Base-by-base conservation (phyloP, 2,113 vertebrate genomes). In the Apistogramma diplotaenia region DNA sequence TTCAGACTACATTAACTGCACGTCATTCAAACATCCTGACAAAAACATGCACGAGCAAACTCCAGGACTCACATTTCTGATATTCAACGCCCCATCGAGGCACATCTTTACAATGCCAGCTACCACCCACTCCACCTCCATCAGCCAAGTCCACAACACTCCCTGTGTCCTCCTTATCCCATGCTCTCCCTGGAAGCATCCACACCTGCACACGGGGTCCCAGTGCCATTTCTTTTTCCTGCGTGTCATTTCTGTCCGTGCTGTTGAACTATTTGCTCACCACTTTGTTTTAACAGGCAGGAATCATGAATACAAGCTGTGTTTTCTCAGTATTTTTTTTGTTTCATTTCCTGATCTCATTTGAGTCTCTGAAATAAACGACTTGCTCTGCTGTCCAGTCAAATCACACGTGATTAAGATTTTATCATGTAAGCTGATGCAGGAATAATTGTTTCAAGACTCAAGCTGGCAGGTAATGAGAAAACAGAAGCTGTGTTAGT, bases 101-200 rank as follows among this genome's bases (percentile, higher is more conserved):
- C 92, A 90, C 83, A 74, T 86, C 92, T 93, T 90, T 81, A 90
- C 90, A 90, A 79, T 46, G 11, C 80, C 83, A 86, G 49, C 76
- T 89, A 81, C 89, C 89, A 78, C 76, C 82, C 78, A 81, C 78
- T 65, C 86, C 81, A 62, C 35, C 58, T 40, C 84, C 84, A 92
- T 92, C 88, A 85, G 59, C 87, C 84, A 70, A 77, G 53, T 89
- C 88, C 82, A 77, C 35, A 13, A 13, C 71, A 16, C 85, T 85
- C 81, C 54, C 67, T 35, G 65, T 74, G 84, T 84, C 91, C 71
- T 82, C 83, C 82, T 84, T 76, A 79, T 83, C 90, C 91, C 90
- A 87, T 89, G 83, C 88, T 91, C 73, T 67, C 82, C 70, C 89
- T 75, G 92, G 95, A 95, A 95, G 96, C 95, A 96, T 95, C 93